Percentiles rank a stretch among this genome's conserved stretches.
These are phyloP conservation scores for Drosophila gaucha DNA, from an alignment of 2,888 invertebrate species.

Conservation along the genomic window DNA sequence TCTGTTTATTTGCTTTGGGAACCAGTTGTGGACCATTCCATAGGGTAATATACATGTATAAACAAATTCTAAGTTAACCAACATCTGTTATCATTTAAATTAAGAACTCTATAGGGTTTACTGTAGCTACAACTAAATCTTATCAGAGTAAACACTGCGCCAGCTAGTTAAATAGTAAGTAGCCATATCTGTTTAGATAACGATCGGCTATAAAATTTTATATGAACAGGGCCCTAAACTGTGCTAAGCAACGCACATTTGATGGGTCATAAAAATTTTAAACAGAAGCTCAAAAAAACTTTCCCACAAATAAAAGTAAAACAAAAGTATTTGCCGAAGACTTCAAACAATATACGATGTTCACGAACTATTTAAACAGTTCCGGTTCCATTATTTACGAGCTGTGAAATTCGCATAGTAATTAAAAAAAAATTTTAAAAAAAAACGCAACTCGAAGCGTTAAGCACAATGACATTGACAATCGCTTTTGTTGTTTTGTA, in stretches of 20 bases:
- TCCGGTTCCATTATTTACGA: slow-evolving; percentile 39
- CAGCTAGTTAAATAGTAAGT: slow-evolving; percentile 17
- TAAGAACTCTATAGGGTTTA: no score
- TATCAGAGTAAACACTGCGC: slow-evolving; percentile 25
- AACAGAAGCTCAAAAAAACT: slow-evolving; percentile 31
- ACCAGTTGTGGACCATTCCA: no score
- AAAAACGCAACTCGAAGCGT: slow-evolving; percentile 6
- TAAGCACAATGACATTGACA: slow-evolving; percentile 56
- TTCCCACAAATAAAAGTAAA: slow-evolving; percentile 46
- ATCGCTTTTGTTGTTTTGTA: slow-evolving; percentile 20
- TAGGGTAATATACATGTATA: background rate
- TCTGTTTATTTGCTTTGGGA: background rate
- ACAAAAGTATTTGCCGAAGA: background rate
- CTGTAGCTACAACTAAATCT: background rate
- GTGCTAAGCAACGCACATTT: slow-evolving; percentile 12
- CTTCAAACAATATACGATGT: slow-evolving; percentile 7
- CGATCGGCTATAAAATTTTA: background rate
- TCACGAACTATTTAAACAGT: slow-evolving; percentile 20
- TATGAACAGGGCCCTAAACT: background rate
- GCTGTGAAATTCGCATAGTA: slow-evolving; percentile 37
- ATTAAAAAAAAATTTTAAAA: slow-evolving; percentile 12
- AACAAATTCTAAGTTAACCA: background rate
- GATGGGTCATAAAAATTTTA: slow-evolving; percentile 39
- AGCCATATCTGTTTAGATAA: slow-evolving; percentile 7
- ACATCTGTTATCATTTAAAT: background rate